A percentile compares a stretch with the other conserved stretches of the same genome.
These are phyloP conservation scores for Anas bahamensis DNA, from an alignment of 2,797 vertebrate species.

Conservation along the genomic window DNA sequence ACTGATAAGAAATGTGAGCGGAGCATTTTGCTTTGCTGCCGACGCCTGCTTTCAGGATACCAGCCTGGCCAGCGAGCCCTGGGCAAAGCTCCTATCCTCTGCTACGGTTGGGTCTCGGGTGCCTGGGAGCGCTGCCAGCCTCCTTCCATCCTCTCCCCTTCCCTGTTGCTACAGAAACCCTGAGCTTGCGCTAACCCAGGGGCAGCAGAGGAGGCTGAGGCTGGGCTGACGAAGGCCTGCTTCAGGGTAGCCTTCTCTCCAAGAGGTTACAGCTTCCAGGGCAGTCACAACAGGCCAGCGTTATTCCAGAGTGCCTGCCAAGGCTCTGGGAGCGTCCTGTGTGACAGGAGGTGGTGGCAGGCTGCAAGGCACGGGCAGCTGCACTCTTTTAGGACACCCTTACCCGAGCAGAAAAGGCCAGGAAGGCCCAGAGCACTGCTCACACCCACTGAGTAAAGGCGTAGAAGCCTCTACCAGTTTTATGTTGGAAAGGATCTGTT, in stretches of 20 bases:
- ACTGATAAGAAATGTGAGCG: slow-evolving; percentile 49
- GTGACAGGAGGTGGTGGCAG: background rate
- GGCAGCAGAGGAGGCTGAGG: background rate
- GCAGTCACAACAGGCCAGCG: background rate
- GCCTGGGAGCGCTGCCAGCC: background rate
- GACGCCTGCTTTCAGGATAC: slow-evolving; percentile 2
- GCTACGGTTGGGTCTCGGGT: background rate
- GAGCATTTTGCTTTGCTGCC: background rate
- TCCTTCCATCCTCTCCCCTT: background rate
- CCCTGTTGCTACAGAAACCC: slow-evolving; percentile 43
- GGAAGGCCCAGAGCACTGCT: background rate
- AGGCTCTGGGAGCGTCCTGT: background rate
- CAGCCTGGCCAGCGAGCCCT: background rate
- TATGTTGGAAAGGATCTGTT: background rate
- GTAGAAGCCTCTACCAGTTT: background rate
- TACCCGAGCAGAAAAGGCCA: background rate
- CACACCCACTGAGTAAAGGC: background rate
- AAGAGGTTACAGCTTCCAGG: background rate
- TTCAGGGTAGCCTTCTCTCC: background rate
- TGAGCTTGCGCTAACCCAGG: background rate
- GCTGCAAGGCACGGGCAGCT: background rate
- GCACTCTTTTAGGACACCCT: background rate
- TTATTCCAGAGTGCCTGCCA: background rate
- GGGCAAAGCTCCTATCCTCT: background rate
- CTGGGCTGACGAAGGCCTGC: background rate